phyloP scores from a whole-genome alignment of 2,113 vertebrate genomes.

The Alaudala cheleensis region DNA sequence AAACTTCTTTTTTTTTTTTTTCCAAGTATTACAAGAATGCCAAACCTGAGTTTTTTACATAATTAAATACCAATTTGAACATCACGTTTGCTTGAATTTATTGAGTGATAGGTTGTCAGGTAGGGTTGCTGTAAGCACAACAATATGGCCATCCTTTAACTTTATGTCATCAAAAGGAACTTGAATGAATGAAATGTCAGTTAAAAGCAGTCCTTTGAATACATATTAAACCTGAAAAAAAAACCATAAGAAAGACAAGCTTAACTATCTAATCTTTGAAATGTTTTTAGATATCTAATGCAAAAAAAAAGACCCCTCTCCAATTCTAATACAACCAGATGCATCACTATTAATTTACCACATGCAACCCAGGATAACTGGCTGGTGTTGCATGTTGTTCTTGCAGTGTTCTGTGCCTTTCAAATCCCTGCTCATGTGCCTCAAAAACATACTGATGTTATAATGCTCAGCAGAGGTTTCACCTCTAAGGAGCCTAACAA shows the following conservation, averaged over 20 bases:
- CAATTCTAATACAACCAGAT: neutral
- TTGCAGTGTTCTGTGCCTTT: neutral
- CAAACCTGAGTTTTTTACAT: neutral
- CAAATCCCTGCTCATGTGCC: neutral
- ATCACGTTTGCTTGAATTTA: neutral
- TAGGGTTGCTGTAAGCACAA: neutral
- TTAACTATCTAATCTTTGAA: neutral
- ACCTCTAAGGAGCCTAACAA: constrained; percentile 61
- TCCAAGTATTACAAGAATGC: neutral
- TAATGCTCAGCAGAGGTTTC: constrained; percentile 29
- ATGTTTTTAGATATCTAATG: neutral
- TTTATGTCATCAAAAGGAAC: neutral
- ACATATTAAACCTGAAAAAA: neutral
- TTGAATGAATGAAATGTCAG: neutral
- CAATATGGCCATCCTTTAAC: neutral
- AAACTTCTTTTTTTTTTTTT: neutral
- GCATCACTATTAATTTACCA: neutral
- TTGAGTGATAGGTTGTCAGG: neutral
- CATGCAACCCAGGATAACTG: neutral
- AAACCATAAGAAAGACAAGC: neutral
- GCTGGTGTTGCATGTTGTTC: neutral
- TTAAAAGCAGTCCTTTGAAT: neutral
- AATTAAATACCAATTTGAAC: neutral
- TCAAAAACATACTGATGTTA: constrained; percentile 13
- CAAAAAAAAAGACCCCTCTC: neutral